Percentiles rank a stretch among this genome's conserved stretches.
Conservation (phyloP, 2,797 vertebrate species). For the Sylvilagus floridanus region DNA sequence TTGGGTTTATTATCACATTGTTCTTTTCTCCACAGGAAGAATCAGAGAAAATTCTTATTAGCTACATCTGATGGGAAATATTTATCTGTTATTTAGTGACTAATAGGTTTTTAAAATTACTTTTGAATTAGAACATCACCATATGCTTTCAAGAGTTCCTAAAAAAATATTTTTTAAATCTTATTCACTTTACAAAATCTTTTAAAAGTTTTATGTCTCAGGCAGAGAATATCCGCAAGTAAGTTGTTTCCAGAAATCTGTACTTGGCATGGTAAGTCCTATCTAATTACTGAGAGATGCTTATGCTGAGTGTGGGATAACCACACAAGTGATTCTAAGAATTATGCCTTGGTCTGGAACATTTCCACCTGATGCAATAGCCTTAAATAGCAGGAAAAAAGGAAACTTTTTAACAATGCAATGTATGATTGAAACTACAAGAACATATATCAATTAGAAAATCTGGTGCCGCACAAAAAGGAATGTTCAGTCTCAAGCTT, state of each 20-base stretch:
- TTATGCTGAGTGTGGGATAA: neutral
- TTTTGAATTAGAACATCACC: neutral
- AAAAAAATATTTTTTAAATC: conserved; percentile 2
- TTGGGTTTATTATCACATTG: conserved; percentile 18
- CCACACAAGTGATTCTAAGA: neutral
- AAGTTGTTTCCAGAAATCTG: conserved; percentile 18
- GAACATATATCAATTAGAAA: conserved; percentile 38
- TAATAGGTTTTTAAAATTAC: neutral
- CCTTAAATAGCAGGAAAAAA: neutral
- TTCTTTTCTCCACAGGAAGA: neutral
- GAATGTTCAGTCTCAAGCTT: neutral
- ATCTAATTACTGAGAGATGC: conserved; percentile 11
- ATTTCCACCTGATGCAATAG: conserved; percentile 6
- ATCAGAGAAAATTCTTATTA: conserved; percentile 2
- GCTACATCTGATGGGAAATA: neutral
- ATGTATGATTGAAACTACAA: neutral
- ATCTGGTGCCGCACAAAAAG: neutral
- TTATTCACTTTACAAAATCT: neutral
- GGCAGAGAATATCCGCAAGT: neutral
- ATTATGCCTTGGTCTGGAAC: conserved; percentile 3
- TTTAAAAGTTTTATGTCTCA: neutral
- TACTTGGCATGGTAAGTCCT: neutral
- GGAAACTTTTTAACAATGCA: neutral
- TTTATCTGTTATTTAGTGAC: conserved; percentile 3
- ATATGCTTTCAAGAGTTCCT: neutral